A percentile compares a stretch with the other conserved stretches of the same genome.
phyloP scores from a whole-genome alignment of 2,888 invertebrate species.

The Drosophila pseudotakahashii region DNA sequence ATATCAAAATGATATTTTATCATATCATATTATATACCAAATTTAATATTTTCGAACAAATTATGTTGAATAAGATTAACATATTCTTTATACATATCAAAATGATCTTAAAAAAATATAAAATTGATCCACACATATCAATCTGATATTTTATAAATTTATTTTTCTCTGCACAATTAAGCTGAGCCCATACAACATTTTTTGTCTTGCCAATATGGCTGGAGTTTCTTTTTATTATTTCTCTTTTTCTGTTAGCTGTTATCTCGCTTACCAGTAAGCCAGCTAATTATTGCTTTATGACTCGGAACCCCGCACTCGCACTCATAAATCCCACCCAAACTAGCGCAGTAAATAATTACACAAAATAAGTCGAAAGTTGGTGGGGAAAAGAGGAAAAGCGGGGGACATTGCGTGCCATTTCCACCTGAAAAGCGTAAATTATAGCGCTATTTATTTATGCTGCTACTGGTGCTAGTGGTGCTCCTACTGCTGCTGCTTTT shows the following conservation, averaged over 20 bases:
- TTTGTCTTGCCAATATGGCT: conserved; percentile 16
- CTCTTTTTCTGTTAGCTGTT: background rate
- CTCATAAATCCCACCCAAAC: conserved; percentile 64
- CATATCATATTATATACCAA: too few relatives aligned
- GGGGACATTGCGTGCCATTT: conserved; percentile 51
- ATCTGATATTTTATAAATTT: too few relatives aligned
- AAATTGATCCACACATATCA: too few relatives aligned
- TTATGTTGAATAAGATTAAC: too few relatives aligned
- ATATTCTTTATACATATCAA: too few relatives aligned
- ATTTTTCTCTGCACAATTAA: too few relatives aligned
- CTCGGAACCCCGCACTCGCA: conserved; percentile 39
- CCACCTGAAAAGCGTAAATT: conserved; percentile 54
- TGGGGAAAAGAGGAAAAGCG: conserved; percentile 7
- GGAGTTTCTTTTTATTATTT: background rate
- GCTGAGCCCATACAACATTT: conserved; percentile 1
- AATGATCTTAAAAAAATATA: too few relatives aligned
- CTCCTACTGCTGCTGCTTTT: background rate
- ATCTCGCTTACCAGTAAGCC: conserved; percentile 19
- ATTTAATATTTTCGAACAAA: too few relatives aligned
- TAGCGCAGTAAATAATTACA: conserved; percentile 32
- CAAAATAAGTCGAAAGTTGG: background rate
- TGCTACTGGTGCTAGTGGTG: background rate
- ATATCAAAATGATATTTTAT: too few relatives aligned
- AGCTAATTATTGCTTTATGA: conserved; percentile 47
- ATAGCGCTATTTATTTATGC: conserved; percentile 27